Percentiles rank a stretch among this genome's conserved stretches.
Evolutionary conservation across 2,888 invertebrate genomes (phyloP).

Genomic region (Sclerodermus sp.): DNA sequence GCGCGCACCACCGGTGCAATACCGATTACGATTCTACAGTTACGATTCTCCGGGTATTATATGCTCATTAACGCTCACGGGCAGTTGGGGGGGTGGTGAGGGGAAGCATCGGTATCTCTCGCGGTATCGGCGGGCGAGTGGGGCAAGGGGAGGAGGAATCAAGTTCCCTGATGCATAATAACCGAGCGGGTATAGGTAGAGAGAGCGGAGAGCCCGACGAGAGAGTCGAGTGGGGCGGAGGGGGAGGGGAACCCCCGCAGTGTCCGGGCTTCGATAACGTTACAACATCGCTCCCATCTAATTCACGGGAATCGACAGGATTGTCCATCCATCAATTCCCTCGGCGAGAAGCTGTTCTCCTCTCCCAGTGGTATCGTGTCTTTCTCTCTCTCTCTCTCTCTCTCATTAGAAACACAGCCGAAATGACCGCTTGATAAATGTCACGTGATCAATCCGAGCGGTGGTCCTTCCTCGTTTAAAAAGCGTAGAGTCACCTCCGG

Average conservation of each 20-base stretch:
- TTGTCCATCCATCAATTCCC: constrained; percentile 28
- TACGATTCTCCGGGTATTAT: constrained; percentile 29
- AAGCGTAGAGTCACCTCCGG: constrained; percentile 20
- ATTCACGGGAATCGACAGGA: constrained; percentile 23
- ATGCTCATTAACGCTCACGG: constrained; percentile 31
- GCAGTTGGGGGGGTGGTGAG: too few relatives aligned
- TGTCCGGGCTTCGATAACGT: constrained; percentile 22
- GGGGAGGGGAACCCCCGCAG: too few relatives aligned
- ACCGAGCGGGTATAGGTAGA: too few relatives aligned
- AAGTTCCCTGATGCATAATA: too few relatives aligned
- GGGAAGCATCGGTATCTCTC: too few relatives aligned
- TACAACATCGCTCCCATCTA: constrained; percentile 31
- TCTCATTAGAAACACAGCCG: constrained; percentile 29
- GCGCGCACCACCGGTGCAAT: too few relatives aligned
- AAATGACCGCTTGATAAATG: constrained; percentile 36
- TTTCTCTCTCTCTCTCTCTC: too few relatives aligned
- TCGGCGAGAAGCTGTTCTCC: neutral
- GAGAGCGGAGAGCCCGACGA: too few relatives aligned
- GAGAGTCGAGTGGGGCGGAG: too few relatives aligned
- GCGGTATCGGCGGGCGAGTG: too few relatives aligned
- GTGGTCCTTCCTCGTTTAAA: constrained; percentile 10
- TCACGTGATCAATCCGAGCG: constrained; percentile 10
- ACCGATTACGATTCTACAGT: constrained; percentile 28
- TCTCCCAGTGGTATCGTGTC: too few relatives aligned
- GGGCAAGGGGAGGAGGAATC: too few relatives aligned